A percentile compares a stretch with the other conserved stretches of the same genome.
Conservation (phyloP, 2,113 vertebrate species). For the Tragelaphus strepsiceros region DNA sequence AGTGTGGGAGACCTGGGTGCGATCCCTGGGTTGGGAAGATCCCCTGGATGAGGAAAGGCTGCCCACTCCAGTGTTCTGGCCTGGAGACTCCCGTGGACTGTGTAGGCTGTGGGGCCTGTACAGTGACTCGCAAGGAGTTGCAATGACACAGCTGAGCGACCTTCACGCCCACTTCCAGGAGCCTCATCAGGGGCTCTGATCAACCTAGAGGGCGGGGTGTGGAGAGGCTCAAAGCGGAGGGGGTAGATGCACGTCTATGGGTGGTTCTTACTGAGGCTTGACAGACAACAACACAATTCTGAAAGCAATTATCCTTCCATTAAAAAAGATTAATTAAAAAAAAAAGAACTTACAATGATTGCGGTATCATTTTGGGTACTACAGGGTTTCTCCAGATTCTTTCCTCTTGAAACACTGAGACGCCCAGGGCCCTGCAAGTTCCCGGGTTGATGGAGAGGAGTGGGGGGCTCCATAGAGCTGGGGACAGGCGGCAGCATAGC, state of each 20-base stretch:
- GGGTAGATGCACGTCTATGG: background rate
- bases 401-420: too few relatives aligned
- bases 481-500: background rate
- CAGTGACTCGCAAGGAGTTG: background rate
- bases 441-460: background rate
- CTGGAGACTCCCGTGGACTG: background rate
- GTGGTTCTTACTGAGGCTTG: background rate
- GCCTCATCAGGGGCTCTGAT: background rate
- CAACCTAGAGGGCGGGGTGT: too few relatives aligned
- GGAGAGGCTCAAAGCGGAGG: background rate
- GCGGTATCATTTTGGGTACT: background rate
- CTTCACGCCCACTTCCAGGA: background rate
- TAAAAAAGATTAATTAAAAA: background rate
- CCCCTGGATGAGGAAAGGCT: background rate
- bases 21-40: background rate
- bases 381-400: background rate
- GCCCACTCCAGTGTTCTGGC: background rate
- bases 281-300: background rate
- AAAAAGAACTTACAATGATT: background rate
- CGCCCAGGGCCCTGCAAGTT: background rate
- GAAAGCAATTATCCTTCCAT: background rate
- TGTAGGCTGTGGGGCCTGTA: background rate
- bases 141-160: background rate
- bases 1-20: too few relatives aligned
- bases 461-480: rapidly evolving